A percentile compares a stretch with the other conserved stretches of the same genome.
Evolutionary conservation across 2,113 vertebrate species (phyloP).

Genomic region (Climacteris rufus): DNA sequence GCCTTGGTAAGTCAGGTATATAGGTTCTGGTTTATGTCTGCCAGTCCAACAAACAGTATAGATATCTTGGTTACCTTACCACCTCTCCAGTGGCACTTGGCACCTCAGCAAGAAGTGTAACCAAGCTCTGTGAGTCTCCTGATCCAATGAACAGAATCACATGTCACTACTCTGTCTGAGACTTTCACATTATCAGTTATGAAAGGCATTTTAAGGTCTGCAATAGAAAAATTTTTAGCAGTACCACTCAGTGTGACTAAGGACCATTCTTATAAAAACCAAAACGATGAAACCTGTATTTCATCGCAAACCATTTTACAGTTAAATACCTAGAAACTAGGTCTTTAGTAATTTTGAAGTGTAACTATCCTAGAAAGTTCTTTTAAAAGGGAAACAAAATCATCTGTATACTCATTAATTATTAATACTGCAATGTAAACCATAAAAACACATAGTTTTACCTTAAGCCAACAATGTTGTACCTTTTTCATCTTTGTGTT

Average conservation of each 20-base stretch:
- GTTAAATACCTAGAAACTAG: background rate
- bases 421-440: slow-evolving; percentile 47
- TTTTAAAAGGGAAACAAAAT: slow-evolving; percentile 9
- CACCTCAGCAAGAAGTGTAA: background rate
- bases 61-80: background rate
- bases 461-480: slow-evolving; percentile 32
- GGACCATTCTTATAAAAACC: background rate
- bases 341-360: background rate
- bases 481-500: background rate
- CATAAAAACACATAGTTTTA: slow-evolving; percentile 7
- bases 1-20: background rate
- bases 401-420: slow-evolving; percentile 20
- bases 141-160: background rate
- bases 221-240: background rate
- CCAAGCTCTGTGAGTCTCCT: background rate
- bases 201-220: background rate
- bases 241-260: background rate
- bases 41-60: background rate
- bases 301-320: background rate
- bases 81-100: background rate
- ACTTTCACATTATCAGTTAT: background rate
- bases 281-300: background rate
- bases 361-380: background rate
- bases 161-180: background rate
- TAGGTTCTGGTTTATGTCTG: background rate